Evolutionary conservation across 1,140 invertebrate genomes (phyloP), one percentile per base, ranked within the genome.

Genomic region (Caenorhabditis elegans): DNA sequence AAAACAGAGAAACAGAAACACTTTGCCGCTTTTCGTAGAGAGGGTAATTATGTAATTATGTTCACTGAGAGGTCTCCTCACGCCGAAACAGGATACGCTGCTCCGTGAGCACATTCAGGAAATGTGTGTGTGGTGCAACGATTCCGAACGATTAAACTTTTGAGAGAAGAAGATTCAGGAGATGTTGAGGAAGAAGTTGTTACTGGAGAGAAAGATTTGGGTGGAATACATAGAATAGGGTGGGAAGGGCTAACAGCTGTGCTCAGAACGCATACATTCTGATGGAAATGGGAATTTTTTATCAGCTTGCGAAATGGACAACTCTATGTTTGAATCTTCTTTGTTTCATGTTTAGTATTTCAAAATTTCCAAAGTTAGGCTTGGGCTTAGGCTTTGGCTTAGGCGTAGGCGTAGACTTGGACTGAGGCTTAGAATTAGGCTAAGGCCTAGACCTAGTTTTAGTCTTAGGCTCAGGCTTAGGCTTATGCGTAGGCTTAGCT

Each of bases 121-220:
- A 70, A 70, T 70, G 60, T 39, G 39, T n/a, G n/a, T n/a, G n/a
- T n/a, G n/a, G n/a, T 15, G 60, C 60, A 70, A 39, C 60, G 60
- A 70, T 70, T 70, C 60, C 60, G 60, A 70, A 70, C 60, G 60
- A 70, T 70, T 70, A 70, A 70, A 70, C 60, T 70, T 70, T 70
- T 70, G 60, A 43, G 55, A n/a, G 26, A 43, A 17, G 60, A 39
- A 70, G 60, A 70, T 4, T 19, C 28, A 5, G 28, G 6, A 43
- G 34, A 70, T 24, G 60, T 22, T 22, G 60, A 70, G 11, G 34
- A 39, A 70, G 34, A 26, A 36, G 34, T 39, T 39, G 60, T 39
- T 39, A 34, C 36, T 39, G 60, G 43, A 24, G 28, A 17, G 17
- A 19, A 19, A 70, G 60, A 39, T 39, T 36, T 39, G 34, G 60